Base-by-base conservation (phyloP, 2,888 invertebrate species). In the Hypena proboscidalis region DNA sequence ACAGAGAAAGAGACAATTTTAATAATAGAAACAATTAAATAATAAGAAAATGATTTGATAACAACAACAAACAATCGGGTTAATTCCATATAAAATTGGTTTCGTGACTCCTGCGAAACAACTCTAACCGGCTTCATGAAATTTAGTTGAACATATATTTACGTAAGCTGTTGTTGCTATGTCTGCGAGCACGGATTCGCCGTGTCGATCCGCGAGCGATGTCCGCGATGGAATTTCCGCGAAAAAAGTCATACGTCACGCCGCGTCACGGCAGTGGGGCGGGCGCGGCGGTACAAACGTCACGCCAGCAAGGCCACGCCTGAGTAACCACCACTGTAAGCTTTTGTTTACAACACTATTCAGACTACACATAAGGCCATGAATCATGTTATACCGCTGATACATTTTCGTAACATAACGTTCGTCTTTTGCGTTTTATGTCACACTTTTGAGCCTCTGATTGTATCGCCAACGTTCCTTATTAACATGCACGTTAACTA, bases 211-310 rank as follows among this genome's bases (percentile, higher is more conserved):
- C 55, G 79, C 77, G 80, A 78, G 78, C 83, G 76, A 70, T 74
- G 83, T 61, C 80, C 83, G 76, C 82, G 42, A 55, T 74, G 85
- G 87, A 88, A 85, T 84, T 89, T 88, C 87, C 87, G 89, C 88
- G 87, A 90, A 90, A 90, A 87, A 83, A 76, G 51, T 44, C 61
- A 69, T 76, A 85, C 89, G 88, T 87, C 88, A 88, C 77, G 66
- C 53, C 75, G 82, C 83, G 74, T 59, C 65, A 56, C 53, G 21
- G 52, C 46, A 53, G 67, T 59, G 69, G 72, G 76, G 71, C 71
- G 71, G 70, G 62, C 67, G 67, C 67, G 67, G 60, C 67, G 67
- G n/a, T n/a, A n/a, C n/a, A 65, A 53, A 79, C 86, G 85, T 85
- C 84, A 87, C 78, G 61, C 65, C 43, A 49, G 58, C 85, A 86